phyloP scores from a whole-genome alignment of 2,888 invertebrate genomes.

The Noctua pronuba region DNA sequence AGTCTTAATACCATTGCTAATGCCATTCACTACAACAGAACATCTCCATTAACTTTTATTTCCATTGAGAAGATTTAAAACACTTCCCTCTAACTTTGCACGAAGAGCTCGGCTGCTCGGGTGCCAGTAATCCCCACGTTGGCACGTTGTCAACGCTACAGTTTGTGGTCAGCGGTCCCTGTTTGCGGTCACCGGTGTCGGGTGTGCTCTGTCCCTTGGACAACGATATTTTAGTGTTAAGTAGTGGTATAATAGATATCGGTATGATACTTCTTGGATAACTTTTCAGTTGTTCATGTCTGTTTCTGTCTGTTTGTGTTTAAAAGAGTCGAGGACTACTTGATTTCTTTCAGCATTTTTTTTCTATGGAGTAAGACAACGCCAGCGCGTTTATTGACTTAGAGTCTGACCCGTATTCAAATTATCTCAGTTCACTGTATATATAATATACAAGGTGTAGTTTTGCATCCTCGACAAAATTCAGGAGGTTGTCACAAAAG shows the following conservation, averaged over 20 bases:
- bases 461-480: too few species aligned
- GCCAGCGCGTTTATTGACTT: too few species aligned
- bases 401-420: not conserved
- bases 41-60: not conserved
- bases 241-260: conserved; percentile 16
- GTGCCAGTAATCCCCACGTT: conserved; percentile 54
- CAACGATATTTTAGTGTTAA: conserved; percentile 17
- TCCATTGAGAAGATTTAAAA: conserved; percentile 37
- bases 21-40: not conserved
- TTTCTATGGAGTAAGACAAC: not conserved
- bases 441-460: too few species aligned
- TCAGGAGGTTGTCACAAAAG: too few species aligned
- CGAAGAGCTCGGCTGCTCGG: conserved; percentile 19
- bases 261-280: not conserved
- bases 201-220: conserved; percentile 16
- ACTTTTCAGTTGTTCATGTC: not conserved
- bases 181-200: conserved; percentile 54
- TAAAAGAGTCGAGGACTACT: not conserved
- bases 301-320: not conserved
- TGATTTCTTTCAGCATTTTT: not conserved
- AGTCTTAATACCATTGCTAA: not conserved
- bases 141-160: conserved; percentile 59
- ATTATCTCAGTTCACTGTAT: not conserved
- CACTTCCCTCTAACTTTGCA: conserved; percentile 37
- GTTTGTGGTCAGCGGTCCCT: conserved; percentile 52